Evolutionary conservation across 2,113 vertebrate genomes (phyloP).

Genomic region (Rhegmatorhina hoffmannsi): DNA sequence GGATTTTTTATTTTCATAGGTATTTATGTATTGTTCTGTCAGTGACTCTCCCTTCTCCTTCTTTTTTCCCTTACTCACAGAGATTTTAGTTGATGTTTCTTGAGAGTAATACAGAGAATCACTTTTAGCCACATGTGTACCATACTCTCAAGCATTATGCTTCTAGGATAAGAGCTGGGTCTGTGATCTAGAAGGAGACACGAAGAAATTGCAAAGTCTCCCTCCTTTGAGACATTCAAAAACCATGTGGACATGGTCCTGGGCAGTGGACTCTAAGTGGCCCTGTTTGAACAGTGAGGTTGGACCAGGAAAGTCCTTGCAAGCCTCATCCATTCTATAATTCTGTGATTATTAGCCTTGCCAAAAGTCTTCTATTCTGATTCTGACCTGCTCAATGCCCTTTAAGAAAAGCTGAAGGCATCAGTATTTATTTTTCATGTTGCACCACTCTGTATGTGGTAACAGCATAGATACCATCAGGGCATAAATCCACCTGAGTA

Average conservation of each 20-base stretch:
- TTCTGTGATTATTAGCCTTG: neutral
- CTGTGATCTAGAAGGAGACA: neutral
- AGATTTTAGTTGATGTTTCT: neutral
- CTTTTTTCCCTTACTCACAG: neutral
- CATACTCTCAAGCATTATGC: neutral
- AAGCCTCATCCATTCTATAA: neutral
- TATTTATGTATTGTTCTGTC: neutral
- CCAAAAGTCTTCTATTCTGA: neutral
- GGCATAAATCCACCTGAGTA: neutral
- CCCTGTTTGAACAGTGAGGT: neutral
- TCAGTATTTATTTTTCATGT: neutral
- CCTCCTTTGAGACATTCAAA: neutral
- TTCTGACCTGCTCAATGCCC: neutral
- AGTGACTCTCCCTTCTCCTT: neutral
- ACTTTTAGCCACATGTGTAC: neutral
- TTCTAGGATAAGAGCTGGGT: neutral
- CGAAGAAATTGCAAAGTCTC: neutral
- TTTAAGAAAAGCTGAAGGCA: neutral
- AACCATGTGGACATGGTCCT: accelerated
- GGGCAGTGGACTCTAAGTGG: neutral
- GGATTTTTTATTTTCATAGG: neutral
- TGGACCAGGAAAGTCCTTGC: neutral
- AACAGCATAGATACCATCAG: neutral
- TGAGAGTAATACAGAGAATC: neutral
- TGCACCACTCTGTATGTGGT: neutral